Evolutionary conservation across 1,140 invertebrate species (phyloP), one percentile per base, ranked within the genome.

Genomic region (Sitodiplosis mosellana): DNA sequence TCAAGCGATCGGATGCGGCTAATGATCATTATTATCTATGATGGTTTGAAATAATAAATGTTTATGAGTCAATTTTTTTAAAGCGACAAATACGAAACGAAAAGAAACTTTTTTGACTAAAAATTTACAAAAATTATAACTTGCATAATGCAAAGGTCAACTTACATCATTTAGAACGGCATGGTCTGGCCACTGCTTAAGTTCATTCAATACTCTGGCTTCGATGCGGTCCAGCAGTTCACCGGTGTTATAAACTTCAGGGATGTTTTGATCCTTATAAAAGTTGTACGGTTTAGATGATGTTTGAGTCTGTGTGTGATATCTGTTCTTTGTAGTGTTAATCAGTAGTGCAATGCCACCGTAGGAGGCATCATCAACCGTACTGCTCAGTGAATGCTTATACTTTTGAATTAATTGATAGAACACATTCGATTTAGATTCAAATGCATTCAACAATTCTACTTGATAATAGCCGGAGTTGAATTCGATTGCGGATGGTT

Each of bases 101-200:
- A n/a, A n/a, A n/a, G n/a, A n/a, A n/a, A n/a, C n/a, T n/a, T n/a
- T n/a, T n/a, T n/a, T n/a, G n/a, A n/a, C n/a, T n/a, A n/a, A n/a
- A n/a, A n/a, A n/a, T n/a, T n/a, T n/a, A n/a, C n/a, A n/a, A n/a
- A n/a, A n/a, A n/a, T n/a, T n/a, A n/a, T n/a, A n/a, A n/a, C n/a
- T n/a, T n/a, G n/a, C n/a, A n/a, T n/a, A n/a, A n/a, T n/a, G n/a
- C n/a, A n/a, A n/a, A n/a, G n/a, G n/a, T n/a, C n/a, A n/a, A n/a
- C n/a, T 69, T 66, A 87, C 80, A 61, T 85, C 78, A 55, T 75
- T 73, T 1, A 97, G 61, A 1, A 81, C 81, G 0, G 90, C 88
- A 71, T 96, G 86, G 49, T 92, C 87, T 0, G 90, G 85, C 85
- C 88, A 96, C 55, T 88, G 76, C 2, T 71, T 57, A 15, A 89